Base-by-base conservation (phyloP, 2,888 invertebrate genomes). In the Agonum fuliginosum region DNA sequence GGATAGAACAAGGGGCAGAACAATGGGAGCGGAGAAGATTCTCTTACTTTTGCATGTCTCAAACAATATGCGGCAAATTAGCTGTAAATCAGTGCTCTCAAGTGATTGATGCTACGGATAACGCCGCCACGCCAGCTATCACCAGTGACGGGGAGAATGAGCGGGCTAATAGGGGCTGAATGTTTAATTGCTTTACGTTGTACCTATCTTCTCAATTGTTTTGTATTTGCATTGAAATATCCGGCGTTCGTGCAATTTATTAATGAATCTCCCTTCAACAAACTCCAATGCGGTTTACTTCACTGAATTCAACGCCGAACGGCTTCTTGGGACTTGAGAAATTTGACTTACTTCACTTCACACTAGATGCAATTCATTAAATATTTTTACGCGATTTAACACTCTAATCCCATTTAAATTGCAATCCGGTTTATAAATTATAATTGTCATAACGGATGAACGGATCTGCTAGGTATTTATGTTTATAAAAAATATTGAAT, bases 61-160 rank as follows among this genome's bases (percentile, higher is more conserved):
- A 82, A 84, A 84, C 84, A 84, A 83, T 83, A 84, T 84, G 83
- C 83, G 83, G 83, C 83, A 85, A 85, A 85, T 85, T 85, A 85
- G 83, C 84, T 84, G 84, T 85, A 84, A 85, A 85, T 85, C 85
- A 84, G 84, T 19, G 51, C 51, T 46, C 67, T 51, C 20, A 51
- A 67, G 75, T 75, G 75, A 75, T 75, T 75, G 75, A 75, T 75
- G 75, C 30, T 67, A 67, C 65, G 75, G 46, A 65, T 75, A 75
- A 67, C 48, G 41, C 19, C 17, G 10, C 46, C 10, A 22, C 17
- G 30, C 30, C 58, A 62, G 58, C 58, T 30, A 48, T 67, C 48
- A 48, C 34, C 67, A 75, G 67, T 51, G 75, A 75, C 62, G 73
- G 67, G 20, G 22, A 17, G 67, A 67, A 67, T 67, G 41, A 67